Evolutionary conservation across 2,797 vertebrate species (phyloP).

Genomic region (Characodon lateralis): DNA sequence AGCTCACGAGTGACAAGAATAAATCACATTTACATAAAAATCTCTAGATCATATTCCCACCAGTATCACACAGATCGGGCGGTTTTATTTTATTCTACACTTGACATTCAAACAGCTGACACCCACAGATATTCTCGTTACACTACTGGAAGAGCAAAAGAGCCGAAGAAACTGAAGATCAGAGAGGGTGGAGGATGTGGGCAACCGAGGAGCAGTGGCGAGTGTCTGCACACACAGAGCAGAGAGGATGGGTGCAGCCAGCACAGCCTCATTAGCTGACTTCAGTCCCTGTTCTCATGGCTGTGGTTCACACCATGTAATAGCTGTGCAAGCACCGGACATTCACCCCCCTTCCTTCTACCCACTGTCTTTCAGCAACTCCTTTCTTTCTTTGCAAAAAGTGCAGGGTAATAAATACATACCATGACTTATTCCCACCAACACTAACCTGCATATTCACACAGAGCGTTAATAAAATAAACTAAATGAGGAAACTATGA

Average conservation of each 20-base stretch:
- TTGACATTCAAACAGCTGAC: slow-evolving; percentile 53
- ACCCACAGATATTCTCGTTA: slow-evolving; percentile 54
- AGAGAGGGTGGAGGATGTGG: slow-evolving; percentile 70
- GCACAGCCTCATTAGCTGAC: slow-evolving; percentile 70
- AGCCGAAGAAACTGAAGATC: slow-evolving; percentile 69
- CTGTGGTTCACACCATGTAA: slow-evolving; percentile 66
- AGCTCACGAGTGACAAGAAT: not conserved
- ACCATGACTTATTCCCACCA: not conserved
- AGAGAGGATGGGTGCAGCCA: slow-evolving; percentile 70
- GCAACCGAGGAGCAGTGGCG: slow-evolving; percentile 55
- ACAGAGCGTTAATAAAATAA: not conserved
- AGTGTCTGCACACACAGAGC: slow-evolving; percentile 63
- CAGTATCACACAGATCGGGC: slow-evolving; percentile 26
- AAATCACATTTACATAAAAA: slow-evolving; percentile 9
- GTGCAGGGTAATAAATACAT: slow-evolving; percentile 17
- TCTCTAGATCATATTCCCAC: slow-evolving; percentile 14
- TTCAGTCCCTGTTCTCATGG: slow-evolving; percentile 60
- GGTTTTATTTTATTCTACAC: slow-evolving; percentile 25
- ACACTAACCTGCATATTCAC: not conserved
- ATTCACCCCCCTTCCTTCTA: slow-evolving; percentile 42
- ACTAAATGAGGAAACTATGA: not conserved
- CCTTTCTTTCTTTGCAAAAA: slow-evolving; percentile 19
- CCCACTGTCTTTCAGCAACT: slow-evolving; percentile 16
- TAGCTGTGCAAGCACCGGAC: slow-evolving; percentile 47
- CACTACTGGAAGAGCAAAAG: slow-evolving; percentile 40